These are phyloP conservation scores for Leptinotarsa texana DNA, from an alignment of 1,140 invertebrate species.

Conservation along the genomic window DNA sequence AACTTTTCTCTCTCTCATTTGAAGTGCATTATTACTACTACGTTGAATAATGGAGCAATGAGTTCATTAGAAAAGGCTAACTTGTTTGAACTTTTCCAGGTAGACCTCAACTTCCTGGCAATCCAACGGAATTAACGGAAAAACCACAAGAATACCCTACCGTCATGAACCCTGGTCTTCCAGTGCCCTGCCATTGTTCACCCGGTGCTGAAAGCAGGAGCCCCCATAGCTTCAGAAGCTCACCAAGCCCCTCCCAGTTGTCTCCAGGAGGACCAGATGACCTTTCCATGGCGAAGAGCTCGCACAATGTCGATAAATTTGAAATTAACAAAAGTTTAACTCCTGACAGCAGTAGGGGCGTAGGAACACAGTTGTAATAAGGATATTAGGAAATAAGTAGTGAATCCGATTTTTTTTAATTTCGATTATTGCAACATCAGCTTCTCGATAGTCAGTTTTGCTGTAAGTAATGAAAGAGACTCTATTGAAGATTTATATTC, in stretches of 20 bases:
- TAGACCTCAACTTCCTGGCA: slow-evolving; percentile 27
- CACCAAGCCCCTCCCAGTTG: slow-evolving; percentile 45
- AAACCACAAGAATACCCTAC: slow-evolving; percentile 44
- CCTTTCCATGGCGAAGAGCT: slow-evolving; percentile 48
- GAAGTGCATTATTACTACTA: too few species aligned
- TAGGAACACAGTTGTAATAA: background rate
- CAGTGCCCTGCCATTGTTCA: slow-evolving; percentile 45
- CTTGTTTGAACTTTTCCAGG: background rate
- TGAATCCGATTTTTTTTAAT: too few species aligned
- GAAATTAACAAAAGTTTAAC: slow-evolving; percentile 20
- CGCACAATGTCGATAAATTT: slow-evolving; percentile 17
- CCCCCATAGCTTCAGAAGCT: slow-evolving; percentile 44
- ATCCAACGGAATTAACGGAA: slow-evolving; percentile 35
- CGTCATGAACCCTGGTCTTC: slow-evolving; percentile 35
- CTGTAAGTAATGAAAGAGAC: too few species aligned
- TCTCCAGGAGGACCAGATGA: slow-evolving; percentile 52
- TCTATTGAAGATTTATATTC: too few species aligned
- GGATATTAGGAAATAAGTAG: too few species aligned
- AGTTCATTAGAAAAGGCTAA: too few species aligned
- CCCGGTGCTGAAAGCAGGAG: slow-evolving; percentile 43
- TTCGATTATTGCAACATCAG: too few species aligned
- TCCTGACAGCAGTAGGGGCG: background rate
- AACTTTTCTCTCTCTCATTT: too few species aligned
- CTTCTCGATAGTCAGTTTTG: too few species aligned
- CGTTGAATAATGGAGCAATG: too few species aligned